Conservation (phyloP, 2,113 vertebrate genomes). For the Hypomesus transpacificus region DNA sequence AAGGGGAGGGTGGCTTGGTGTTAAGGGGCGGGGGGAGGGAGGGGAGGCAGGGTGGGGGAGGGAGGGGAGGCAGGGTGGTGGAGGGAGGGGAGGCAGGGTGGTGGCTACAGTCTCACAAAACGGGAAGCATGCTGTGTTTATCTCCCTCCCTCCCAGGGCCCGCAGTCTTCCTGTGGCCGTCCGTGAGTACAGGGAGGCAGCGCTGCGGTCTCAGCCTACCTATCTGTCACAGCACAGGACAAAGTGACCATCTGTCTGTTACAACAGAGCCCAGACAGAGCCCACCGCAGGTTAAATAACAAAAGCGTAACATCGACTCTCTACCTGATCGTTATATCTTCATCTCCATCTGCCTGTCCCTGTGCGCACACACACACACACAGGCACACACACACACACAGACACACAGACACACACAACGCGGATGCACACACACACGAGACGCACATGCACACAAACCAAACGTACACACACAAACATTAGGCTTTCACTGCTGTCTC, state of each 20-base stretch:
- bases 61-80: not conserved
- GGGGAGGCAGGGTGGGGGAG: not conserved
- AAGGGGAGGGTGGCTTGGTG: not conserved
- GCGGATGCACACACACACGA: constrained; percentile 3
- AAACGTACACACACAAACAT: not conserved
- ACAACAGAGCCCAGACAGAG: constrained; percentile 45
- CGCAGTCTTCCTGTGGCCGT: constrained; percentile 71
- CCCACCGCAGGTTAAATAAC: constrained; percentile 65
- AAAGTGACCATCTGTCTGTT: constrained; percentile 61
- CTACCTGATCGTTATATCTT: constrained; percentile 48
- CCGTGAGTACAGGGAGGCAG: constrained; percentile 30
- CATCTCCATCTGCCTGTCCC: constrained; percentile 48
- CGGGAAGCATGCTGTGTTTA: constrained; percentile 70
- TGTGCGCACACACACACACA: constrained; percentile 2
- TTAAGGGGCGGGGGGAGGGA: not conserved
- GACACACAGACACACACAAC: constrained; percentile 10
- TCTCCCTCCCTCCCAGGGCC: constrained; percentile 51
- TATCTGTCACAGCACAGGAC: constrained; percentile 54
- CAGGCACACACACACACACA: constrained; percentile 20
- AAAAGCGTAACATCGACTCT: constrained; percentile 39
- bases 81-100: constrained; percentile 1
- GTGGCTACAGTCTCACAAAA: constrained; percentile 39
- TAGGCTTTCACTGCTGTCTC: too few relatives aligned
- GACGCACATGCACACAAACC: constrained; percentile 12
- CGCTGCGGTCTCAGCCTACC: constrained; percentile 53